phyloP scores from a whole-genome alignment of 1,140 invertebrate genomes.

The Pinna nobilis region DNA sequence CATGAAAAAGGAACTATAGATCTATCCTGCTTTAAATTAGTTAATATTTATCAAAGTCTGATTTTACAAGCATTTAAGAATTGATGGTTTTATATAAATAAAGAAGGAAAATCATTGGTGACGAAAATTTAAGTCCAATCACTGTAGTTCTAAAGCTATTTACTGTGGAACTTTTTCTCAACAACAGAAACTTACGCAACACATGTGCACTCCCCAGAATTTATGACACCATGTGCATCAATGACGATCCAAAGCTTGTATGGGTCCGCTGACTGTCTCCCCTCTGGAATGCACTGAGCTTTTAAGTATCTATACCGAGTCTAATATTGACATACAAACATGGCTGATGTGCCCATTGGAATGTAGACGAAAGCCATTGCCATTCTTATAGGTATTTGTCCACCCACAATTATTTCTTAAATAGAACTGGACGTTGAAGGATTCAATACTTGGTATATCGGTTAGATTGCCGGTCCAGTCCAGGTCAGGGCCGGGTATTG shows the following conservation, averaged over 20 bases:
- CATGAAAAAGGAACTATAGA: no score
- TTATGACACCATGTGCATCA: not conserved
- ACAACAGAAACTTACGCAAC: constrained; percentile 21
- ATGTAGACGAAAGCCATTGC: constrained; percentile 1
- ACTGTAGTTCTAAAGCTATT: no score
- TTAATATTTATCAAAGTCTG: no score
- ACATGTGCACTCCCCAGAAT: constrained; percentile 21
- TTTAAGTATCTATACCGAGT: not conserved
- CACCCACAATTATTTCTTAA: not conserved
- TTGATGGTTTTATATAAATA: no score
- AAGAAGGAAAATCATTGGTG: no score
- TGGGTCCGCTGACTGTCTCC: not conserved
- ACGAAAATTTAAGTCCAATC: no score
- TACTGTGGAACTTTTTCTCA: no score
- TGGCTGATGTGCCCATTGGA: not conserved
- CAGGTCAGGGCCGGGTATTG: not conserved
- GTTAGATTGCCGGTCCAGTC: not conserved
- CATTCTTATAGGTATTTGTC: constrained; percentile 10
- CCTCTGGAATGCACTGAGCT: constrained; percentile 5
- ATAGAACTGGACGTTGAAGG: constrained; percentile 6
- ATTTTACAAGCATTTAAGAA: no score
- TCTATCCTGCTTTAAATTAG: no score
- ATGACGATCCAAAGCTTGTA: constrained; percentile 1
- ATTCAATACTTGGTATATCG: not conserved
- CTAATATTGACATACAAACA: not conserved